Evolutionary conservation across 2,888 invertebrate genomes (phyloP), one percentile per base, ranked within the genome.

Genomic region (Rhogogaster chlorosoma): DNA sequence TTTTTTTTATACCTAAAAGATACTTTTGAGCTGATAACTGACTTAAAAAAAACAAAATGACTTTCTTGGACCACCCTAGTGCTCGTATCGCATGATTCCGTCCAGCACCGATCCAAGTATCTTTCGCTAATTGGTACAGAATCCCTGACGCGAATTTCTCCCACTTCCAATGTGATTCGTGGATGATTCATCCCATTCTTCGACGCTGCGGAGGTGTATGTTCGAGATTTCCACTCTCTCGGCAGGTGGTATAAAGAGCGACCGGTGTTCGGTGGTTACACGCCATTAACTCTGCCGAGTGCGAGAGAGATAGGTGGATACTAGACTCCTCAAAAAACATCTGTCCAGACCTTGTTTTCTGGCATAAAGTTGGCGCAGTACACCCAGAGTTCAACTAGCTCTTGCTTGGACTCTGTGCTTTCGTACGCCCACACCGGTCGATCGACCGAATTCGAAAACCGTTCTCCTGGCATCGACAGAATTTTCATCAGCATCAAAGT

Each of bases 231-330:
- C n/a, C 71, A 73, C 38, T n/a, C 4, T 42, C 71, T 73, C 71
- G 10, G 71, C 71, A 73, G 71, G 71, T 73, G 71, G 71, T 73
- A 73, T 73, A n/a, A 73, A 73, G 71, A 73, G 1, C 71, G 71
- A 73, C 71, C 71, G 71, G 71, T 73, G 71, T 73, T 73, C 71
- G 26, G 71, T 73, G 71, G 71, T 73, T 73, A 73, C 71, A 73
- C 71, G 71, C 42, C 42, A 73, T 73, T 73, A 42, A 73, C n/a
- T 38, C 10, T 22, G 22, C 71, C 71, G 71, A 73, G 42, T 42
- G 32, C 71, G 38, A 38, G 2, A 12, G 6, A 42, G 12, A 0
- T 22, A 7, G 71, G 22, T 73, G n/a, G 18, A 32, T 18, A 26
- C 9, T 32, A 73, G 18, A 9, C n/a, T 73, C 22, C 4, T 73